Evolutionary conservation across 2,888 invertebrate species (phyloP).

Genomic region (Habrosyne pyritoides): DNA sequence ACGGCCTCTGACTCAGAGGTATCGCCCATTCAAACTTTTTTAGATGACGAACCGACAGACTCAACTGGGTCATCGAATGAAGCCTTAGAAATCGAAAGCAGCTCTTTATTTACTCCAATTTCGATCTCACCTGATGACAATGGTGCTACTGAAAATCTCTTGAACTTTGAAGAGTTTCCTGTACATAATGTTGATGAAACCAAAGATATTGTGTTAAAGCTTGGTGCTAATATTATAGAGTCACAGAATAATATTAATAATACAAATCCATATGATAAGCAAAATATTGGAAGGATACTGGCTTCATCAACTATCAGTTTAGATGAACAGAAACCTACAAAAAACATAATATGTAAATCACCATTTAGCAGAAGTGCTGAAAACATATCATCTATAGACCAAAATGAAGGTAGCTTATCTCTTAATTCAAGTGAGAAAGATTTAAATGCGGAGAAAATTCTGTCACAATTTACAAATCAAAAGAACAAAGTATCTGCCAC

Average conservation of each 20-base stretch:
- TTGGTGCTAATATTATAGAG: conserved; percentile 15
- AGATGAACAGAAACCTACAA: conserved; percentile 43
- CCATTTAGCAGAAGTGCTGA: conserved; percentile 67
- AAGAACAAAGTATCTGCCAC: conserved; percentile 62
- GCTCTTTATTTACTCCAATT: conserved; percentile 37
- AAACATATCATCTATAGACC: conserved; percentile 51
- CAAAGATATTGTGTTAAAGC: conserved; percentile 32
- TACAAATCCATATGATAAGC: conserved; percentile 20
- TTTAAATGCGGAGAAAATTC: conserved; percentile 59
- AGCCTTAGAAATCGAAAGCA: conserved; percentile 32
- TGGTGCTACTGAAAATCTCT: conserved; percentile 24
- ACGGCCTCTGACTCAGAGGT: conserved; percentile 45
- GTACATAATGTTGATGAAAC: conserved; percentile 25
- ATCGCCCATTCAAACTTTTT: conserved; percentile 40
- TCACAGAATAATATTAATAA: conserved; percentile 13
- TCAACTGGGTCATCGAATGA: conserved; percentile 20
- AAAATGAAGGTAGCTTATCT: conserved; percentile 25
- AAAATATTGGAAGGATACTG: conserved; percentile 35
- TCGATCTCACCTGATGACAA: conserved; percentile 41
- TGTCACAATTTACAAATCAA: conserved; percentile 60
- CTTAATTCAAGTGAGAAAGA: conserved; percentile 45
- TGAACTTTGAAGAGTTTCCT: conserved; percentile 31
- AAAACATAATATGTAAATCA: conserved; percentile 43
- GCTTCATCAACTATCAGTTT: conserved; percentile 65
- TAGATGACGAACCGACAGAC: conserved; percentile 12